Evolutionary conservation across 2,113 vertebrate genomes (phyloP).

Genomic region (Alouatta palliata): DNA sequence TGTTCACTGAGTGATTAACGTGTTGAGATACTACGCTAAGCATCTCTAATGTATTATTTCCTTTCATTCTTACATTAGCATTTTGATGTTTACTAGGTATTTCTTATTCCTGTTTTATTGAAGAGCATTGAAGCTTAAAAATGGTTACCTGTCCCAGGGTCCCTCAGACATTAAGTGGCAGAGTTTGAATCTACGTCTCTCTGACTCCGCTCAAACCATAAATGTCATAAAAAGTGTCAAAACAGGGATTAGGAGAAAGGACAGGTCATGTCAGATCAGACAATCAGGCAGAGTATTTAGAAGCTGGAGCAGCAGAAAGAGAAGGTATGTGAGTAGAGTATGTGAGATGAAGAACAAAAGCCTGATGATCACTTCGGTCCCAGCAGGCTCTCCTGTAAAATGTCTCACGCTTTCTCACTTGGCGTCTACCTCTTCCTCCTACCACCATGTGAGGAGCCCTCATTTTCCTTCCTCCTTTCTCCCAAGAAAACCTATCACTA

Average conservation of each 20-base stretch:
- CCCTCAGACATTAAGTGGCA: not conserved
- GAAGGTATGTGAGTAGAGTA: no score
- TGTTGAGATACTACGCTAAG: not conserved
- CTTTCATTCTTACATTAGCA: not conserved
- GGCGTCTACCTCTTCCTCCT: not conserved
- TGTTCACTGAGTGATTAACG: not conserved
- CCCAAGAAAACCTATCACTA: not conserved
- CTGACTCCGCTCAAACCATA: not conserved
- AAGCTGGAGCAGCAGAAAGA: not conserved
- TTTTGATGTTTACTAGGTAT: not conserved
- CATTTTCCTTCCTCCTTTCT: not conserved
- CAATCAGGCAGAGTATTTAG: not conserved
- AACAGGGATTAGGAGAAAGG: not conserved
- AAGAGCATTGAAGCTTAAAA: not conserved
- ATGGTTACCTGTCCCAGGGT: not conserved
- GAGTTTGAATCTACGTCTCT: not conserved
- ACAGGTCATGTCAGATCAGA: not conserved
- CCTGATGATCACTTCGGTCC: not conserved
- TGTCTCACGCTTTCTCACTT: not conserved
- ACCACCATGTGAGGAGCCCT: rapidly evolving
- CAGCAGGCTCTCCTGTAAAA: not conserved
- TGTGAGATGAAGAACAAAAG: not conserved
- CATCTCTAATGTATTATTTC: not conserved
- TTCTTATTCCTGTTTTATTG: not conserved
- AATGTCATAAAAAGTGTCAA: not conserved